Percentiles rank a stretch among this genome's conserved stretches.
These are phyloP conservation scores for Phymatocera aterrima DNA, from an alignment of 2,888 invertebrate genomes.

Conservation along the genomic window DNA sequence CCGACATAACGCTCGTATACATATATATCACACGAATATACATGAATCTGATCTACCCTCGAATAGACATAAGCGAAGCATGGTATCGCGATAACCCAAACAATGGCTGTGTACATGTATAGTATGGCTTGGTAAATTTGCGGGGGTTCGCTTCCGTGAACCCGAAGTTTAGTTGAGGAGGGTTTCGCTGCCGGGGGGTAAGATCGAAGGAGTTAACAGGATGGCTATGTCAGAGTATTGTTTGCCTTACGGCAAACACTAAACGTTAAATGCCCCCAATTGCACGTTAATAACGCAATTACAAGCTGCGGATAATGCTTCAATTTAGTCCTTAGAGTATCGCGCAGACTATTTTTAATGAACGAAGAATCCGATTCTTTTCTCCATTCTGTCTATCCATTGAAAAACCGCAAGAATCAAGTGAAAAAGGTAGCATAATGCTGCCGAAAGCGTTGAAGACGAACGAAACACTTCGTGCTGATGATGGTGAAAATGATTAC, in stretches of 20 bases:
- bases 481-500: too few relatives aligned
- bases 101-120: background rate
- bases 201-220: conserved; percentile 37
- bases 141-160: conserved; percentile 24
- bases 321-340: background rate
- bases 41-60: background rate
- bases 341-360: background rate
- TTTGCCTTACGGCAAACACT: conserved; percentile 21
- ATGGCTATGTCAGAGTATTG: conserved; percentile 21
- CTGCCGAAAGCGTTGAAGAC: too few relatives aligned
- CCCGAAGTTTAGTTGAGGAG: conserved; percentile 34
- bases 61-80: background rate
- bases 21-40: too few relatives aligned
- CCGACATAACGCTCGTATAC: too few relatives aligned
- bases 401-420: too few relatives aligned
- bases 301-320: background rate
- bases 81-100: background rate
- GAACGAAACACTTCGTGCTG: too few relatives aligned
- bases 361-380: too few relatives aligned
- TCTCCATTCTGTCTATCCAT: too few relatives aligned
- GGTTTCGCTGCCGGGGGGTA: conserved; percentile 9
- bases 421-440: too few relatives aligned
- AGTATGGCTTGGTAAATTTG: conserved; percentile 32
- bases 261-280: conserved; percentile 11
- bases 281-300: conserved; percentile 1